Evolutionary conservation across 2,113 vertebrate genomes (phyloP).

Genomic region (Eulemur rufifrons): DNA sequence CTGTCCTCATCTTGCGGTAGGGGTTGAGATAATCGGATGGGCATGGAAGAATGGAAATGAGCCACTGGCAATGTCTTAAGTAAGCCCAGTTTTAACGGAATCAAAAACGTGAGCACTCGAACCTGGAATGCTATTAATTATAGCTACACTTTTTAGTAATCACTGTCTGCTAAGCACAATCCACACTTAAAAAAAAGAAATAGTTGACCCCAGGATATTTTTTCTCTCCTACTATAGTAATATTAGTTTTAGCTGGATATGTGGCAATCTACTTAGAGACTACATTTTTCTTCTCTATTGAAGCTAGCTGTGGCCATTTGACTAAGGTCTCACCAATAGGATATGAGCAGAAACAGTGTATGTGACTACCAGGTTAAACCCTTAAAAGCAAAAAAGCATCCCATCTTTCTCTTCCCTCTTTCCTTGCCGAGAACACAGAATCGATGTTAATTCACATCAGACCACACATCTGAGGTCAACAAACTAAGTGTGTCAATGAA

Average conservation of each 20-base stretch:
- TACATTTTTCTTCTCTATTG: not conserved
- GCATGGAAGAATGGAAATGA: not conserved
- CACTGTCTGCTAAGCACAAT: not conserved
- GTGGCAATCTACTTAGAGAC: not conserved
- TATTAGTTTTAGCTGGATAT: not conserved
- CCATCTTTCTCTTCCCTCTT: not conserved
- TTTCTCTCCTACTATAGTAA: not conserved
- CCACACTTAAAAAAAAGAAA: not conserved
- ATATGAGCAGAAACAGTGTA: not conserved
- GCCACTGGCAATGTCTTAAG: not conserved
- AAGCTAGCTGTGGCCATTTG: not conserved
- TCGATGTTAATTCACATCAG: not conserved
- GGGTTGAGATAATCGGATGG: not conserved
- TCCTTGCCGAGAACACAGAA: not conserved
- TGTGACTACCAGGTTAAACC: not conserved
- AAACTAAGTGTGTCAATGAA: accelerated
- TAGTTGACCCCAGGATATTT: not conserved
- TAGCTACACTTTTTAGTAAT: not conserved
- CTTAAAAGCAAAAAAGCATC: not conserved
- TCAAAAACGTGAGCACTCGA: not conserved
- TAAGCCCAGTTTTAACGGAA: not conserved
- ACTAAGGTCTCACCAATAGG: not conserved
- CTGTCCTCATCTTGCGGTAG: not conserved
- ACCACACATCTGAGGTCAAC: accelerated
- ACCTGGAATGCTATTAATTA: not conserved